phyloP scores from a whole-genome alignment of 2,113 vertebrate species.

The Nothoprocta pentlandii region DNA sequence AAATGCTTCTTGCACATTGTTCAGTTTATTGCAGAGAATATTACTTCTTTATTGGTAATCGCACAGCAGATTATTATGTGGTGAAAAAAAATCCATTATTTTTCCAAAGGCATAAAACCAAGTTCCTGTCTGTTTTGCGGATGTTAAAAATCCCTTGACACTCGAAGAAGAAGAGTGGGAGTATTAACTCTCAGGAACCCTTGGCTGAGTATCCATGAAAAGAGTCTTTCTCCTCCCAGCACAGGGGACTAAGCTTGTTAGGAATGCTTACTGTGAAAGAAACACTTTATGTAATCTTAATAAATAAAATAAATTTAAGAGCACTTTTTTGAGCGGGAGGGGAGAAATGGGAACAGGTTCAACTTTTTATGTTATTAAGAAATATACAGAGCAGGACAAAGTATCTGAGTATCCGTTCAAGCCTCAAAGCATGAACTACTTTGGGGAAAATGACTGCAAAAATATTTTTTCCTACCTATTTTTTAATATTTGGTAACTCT shows the following conservation, averaged over 20 bases:
- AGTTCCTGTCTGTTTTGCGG: slow-evolving; percentile 86
- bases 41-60: slow-evolving; percentile 85
- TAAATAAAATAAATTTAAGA: slow-evolving; percentile 74
- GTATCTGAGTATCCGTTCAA: slow-evolving; percentile 22
- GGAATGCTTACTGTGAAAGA: slow-evolving; percentile 75
- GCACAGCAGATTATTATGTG: slow-evolving; percentile 80
- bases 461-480: slow-evolving; percentile 45
- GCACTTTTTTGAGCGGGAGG: slow-evolving; percentile 56
- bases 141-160: slow-evolving; percentile 87
- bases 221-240: slow-evolving; percentile 77
- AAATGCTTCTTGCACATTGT: slow-evolving; percentile 76
- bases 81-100: slow-evolving; percentile 80
- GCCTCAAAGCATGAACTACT: slow-evolving; percentile 1
- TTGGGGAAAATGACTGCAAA: slow-evolving; percentile 30
- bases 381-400: slow-evolving; percentile 2
- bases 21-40: slow-evolving; percentile 79
- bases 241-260: slow-evolving; percentile 69
- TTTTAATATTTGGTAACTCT: slow-evolving; percentile 52
- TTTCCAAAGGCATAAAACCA: slow-evolving; percentile 84
- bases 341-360: slow-evolving; percentile 16
- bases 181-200: slow-evolving; percentile 81
- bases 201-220: slow-evolving; percentile 79
- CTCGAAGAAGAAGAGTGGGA: slow-evolving; percentile 84
- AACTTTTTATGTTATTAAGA: slow-evolving; percentile 42
- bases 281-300: slow-evolving; percentile 77